Base-by-base conservation (phyloP, 2,797 vertebrate species). In the Channallabes apus region DNA sequence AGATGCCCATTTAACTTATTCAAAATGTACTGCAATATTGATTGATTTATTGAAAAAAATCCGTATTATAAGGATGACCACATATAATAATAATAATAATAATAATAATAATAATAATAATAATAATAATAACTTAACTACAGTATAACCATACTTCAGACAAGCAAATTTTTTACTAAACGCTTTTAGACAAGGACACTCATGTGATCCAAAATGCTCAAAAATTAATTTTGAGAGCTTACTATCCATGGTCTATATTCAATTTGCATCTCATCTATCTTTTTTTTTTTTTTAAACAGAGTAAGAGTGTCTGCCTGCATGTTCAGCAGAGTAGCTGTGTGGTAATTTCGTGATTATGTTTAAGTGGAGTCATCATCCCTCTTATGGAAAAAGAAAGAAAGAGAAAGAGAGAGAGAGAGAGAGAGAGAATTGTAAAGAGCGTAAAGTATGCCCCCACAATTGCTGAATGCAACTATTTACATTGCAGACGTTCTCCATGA, bases 281-380 rank as follows among this genome's bases (percentile, higher is more conserved):
- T 51, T n/a, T 46, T 18, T 27, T 54, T 20, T 35, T 35, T 65
- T 64, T 64, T 24, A n/a, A 27, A 15, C 20, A 38, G 58, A 61
- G 22, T 38, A 78, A 78, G 20, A 38, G 76, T 14, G 29, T 61
- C 58, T 38, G 56, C 32, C 22, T 78, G 22, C 56, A 69, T 81
- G 59, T 56, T 80, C 68, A 81, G 78, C 54, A 18, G 54, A 82
- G 64, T 67, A 35, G 41, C 61, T 82, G 85, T 51, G 80, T 22
- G 6, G 62, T 78, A 82, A 78, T 78, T 71, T 22, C 9, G 35
- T 86, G 69, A 86, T 86, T 82, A 82, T 58, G 62, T 82, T 64
- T 46, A 76, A 86, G 85, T 86, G 85, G 56, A 78, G 80, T 73
- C 72, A 86, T 78, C 84, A 77, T 77, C 62, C 46, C 71, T 77